A percentile compares a stretch with the other conserved stretches of the same genome.
These are phyloP conservation scores for Diorhabda elongata DNA, from an alignment of 1,140 invertebrate species.

Conservation along the genomic window DNA sequence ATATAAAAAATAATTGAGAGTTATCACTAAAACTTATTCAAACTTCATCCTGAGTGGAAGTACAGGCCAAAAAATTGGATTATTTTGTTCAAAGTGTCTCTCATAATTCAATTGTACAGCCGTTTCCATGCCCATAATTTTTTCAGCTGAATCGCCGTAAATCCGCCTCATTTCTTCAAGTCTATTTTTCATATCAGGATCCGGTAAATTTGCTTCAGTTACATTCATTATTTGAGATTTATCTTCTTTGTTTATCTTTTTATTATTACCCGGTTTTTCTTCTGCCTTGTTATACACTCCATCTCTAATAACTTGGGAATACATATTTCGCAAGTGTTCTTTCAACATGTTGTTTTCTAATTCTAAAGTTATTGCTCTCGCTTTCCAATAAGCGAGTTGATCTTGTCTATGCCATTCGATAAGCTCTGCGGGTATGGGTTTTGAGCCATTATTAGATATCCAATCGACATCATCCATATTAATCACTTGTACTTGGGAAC, in stretches of 20 bases:
- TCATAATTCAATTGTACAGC: slow-evolving; percentile 64
- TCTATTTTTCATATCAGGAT: slow-evolving; percentile 28
- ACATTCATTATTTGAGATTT: slow-evolving; percentile 7
- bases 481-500: slow-evolving; percentile 25
- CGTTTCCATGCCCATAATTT: slow-evolving; percentile 71
- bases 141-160: slow-evolving; percentile 60
- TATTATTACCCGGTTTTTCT: background rate
- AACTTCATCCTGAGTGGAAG: slow-evolving; percentile 59
- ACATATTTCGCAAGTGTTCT: slow-evolving; percentile 38
- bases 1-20: background rate
- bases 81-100: slow-evolving; percentile 56
- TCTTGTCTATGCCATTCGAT: slow-evolving; percentile 50
- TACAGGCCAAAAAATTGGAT: slow-evolving; percentile 68
- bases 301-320: slow-evolving; percentile 24
- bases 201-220: slow-evolving; percentile 22
- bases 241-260: slow-evolving; percentile 8
- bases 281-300: background rate
- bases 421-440: slow-evolving; percentile 29
- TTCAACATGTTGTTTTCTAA: slow-evolving; percentile 60
- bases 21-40: slow-evolving; percentile 26
- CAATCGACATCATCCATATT: slow-evolving; percentile 34
- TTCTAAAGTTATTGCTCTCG: slow-evolving; percentile 58
- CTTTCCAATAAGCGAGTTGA: slow-evolving; percentile 63
- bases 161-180: slow-evolving; percentile 44
- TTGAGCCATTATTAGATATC: slow-evolving; percentile 13